Base-by-base conservation (phyloP, 2,113 vertebrate genomes). In the Serinus canaria region DNA sequence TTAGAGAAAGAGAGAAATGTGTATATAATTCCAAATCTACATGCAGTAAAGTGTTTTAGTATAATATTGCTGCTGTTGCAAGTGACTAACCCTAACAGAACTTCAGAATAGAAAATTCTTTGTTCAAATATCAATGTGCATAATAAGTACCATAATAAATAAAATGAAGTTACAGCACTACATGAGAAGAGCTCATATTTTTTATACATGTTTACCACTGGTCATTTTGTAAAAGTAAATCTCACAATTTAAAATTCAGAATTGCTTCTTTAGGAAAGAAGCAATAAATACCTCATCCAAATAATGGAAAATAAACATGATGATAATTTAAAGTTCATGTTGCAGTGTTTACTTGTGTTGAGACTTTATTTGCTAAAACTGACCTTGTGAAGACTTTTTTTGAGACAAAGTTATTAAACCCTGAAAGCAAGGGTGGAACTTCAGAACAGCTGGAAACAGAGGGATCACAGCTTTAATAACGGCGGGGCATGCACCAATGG, bases 331-430 rank as follows among this genome's bases (percentile, higher is more conserved):
- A 90, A 90, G 63, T 85, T 85, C 39, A 68, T 85, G 66, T 79
- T 81, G 46, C 66, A 62, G 23, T 82, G 77, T 91, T 92, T 91
- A 95, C 91, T 84, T 92, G 25, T 52, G 23, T 58, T 76, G 53
- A 82, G 89, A 89, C 7, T 93, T 73, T 92, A 67, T 86, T 93
- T 94, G 73, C 21, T 86, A 75, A 64, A 91, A 82, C 28, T 60
- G 20, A 89, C 41, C n/a, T 43, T 72, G 33, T 35, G 37, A 53
- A 2, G 4, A 24, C 30, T 33, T 68, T 47, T 76, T 72, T 68
- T 66, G 17, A 74, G 62, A 41, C 17, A 47, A 24, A 66, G 21
- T 72, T 86, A 78, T 56, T 72, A 82, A 91, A 21, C 15, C 44
- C 53, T 87, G 37, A 69, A 91, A 91, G 55, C 12, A 78, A 5